A percentile compares a stretch with the other conserved stretches of the same genome.
phyloP scores from a whole-genome alignment of 2,113 vertebrate species.

The Grallaria varia region DNA sequence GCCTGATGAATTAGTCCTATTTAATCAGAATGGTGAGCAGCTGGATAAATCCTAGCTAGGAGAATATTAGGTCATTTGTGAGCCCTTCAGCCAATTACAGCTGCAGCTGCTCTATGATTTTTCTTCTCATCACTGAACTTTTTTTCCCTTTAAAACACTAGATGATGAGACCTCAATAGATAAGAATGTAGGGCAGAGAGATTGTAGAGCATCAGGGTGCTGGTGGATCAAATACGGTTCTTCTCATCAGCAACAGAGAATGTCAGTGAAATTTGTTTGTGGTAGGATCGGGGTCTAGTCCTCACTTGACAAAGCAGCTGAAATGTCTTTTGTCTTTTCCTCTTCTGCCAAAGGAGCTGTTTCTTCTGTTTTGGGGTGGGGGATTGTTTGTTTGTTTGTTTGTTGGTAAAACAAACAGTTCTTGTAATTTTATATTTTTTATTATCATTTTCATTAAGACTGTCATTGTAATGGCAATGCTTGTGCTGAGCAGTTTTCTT shows the following conservation, averaged over 20 bases:
- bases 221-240: background rate
- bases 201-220: background rate
- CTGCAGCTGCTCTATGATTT: constrained; percentile 36
- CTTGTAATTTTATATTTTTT: background rate
- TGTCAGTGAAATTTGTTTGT: background rate
- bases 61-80: constrained; percentile 62
- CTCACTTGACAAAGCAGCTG: background rate
- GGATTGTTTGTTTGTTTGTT: background rate
- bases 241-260: background rate
- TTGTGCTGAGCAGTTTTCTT: background rate
- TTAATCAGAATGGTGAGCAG: constrained; percentile 46
- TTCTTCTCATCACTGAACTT: background rate
- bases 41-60: constrained; percentile 25
- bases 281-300: background rate
- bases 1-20: constrained; percentile 36
- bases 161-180: background rate
- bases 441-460: background rate
- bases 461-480: background rate
- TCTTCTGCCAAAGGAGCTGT: background rate
- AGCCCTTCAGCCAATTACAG: constrained; percentile 51
- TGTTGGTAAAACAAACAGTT: background rate
- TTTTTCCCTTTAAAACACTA: constrained; percentile 11
- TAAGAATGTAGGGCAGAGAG: constrained; percentile 21
- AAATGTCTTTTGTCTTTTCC: background rate
- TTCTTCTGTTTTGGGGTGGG: rapidly evolving